Conservation (phyloP, 2,888 invertebrate genomes). For the Eristalinus aeneus region DNA sequence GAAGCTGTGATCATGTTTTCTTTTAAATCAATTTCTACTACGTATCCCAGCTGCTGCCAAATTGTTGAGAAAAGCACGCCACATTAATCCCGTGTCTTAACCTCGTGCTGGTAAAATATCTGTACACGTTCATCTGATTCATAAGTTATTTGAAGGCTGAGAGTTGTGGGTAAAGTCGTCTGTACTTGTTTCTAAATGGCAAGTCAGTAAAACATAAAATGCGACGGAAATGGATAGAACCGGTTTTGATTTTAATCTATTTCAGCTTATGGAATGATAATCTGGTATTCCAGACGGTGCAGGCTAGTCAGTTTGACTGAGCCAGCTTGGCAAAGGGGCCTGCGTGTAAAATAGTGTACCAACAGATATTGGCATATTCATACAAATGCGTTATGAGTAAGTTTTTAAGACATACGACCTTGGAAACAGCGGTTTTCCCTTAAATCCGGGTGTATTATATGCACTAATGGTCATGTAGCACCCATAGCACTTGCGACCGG, state of each 20-base stretch:
- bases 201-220: conserved; percentile 35
- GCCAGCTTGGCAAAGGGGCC: background rate
- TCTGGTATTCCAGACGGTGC: background rate
- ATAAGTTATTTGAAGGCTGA: conserved; percentile 29
- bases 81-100: conserved; percentile 35
- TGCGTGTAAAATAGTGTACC: background rate
- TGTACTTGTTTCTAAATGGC: conserved; percentile 34
- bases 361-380: background rate
- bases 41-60: background rate
- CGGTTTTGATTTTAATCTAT: conserved; percentile 23
- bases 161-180: background rate
- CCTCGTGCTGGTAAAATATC: conserved; percentile 38
- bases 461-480: background rate
- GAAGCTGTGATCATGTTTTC: background rate
- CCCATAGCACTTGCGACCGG: background rate
- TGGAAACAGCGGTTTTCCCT: background rate
- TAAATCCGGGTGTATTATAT: background rate
- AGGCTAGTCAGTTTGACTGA: background rate
- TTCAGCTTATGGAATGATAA: background rate
- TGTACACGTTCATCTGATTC: conserved; percentile 38
- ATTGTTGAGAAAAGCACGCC: background rate
- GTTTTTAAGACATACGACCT: background rate
- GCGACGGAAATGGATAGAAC: conserved; percentile 49
- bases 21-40: background rate
- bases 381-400: background rate